Base-by-base conservation (phyloP, 2,888 invertebrate species). In the Andrena minutula region DNA sequence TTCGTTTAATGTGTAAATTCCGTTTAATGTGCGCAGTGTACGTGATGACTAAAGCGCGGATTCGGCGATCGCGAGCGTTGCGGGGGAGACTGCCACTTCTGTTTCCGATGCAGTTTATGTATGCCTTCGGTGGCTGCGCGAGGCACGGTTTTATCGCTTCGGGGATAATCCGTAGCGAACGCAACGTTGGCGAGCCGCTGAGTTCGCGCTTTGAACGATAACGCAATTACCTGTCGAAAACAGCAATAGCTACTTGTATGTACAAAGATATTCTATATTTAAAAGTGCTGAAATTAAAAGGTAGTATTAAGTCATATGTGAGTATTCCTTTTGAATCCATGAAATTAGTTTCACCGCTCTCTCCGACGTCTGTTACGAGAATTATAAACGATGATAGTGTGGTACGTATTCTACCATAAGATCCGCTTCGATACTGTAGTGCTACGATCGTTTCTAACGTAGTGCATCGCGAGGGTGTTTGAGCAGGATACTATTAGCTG, bases 1-100 rank as follows among this genome's bases (percentile, higher is more conserved):
- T 89, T 88, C 88, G 89, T 90, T 89, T 89, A 89, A 88, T 82
- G 83, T 86, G 86, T 82, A 85, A 87, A 85, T 80, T 83, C 41
- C 79, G 77, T 87, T 87, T 81, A 81, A 87, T 83, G 72, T 75
- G 75, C 80, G 83, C 63, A 80, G 66, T 68, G 71, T 77, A 75
- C 68, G 70, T 61, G 79, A 75, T 53, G 65, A 72, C 26, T 78
- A 75, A 72, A 70, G 78, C 70, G 66, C 58, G 68, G n/a, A 78
- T 78, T 72, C 65, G 58, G 60, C 61, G 28, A 32, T 49, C 32
- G 66, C 60, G 30, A 72, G 60, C 47, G 49, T 82, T 75, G 75
- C n/a, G 32, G 10, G 12, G 20, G 12, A 41, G 58, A 41, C 1
- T 2, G 16, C 2, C 12, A 16, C 7, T 26, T 20, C 23, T 16